Percentiles rank a stretch among this genome's conserved stretches.
These are phyloP conservation scores for Agonum fuliginosum DNA, from an alignment of 2,888 invertebrate genomes.

Conservation along the genomic window DNA sequence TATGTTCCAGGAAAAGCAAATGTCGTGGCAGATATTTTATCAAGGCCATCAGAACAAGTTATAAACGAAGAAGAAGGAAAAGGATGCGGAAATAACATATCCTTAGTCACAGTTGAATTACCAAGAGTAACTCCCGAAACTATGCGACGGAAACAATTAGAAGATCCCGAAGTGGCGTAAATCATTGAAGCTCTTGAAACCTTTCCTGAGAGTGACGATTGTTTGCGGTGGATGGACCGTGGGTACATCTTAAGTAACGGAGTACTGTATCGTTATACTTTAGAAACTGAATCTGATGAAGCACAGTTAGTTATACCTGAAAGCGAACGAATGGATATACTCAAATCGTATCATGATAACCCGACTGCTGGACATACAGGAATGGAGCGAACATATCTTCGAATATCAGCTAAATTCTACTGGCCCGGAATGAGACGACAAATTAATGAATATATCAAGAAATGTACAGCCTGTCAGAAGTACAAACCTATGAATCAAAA, in stretches of 20 bases:
- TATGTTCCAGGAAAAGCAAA: constrained; percentile 68
- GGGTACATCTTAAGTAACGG: constrained; percentile 56
- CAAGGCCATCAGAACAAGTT: too few species aligned
- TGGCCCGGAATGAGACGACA: too few species aligned
- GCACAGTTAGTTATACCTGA: constrained; percentile 62
- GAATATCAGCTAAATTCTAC: too few species aligned
- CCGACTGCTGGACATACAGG: too few species aligned
- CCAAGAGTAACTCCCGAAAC: constrained; percentile 16
- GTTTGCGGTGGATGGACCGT: constrained; percentile 27
- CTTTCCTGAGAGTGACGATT: not conserved
- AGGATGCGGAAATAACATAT: not conserved
- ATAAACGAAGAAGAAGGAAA: too few species aligned
- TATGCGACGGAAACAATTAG: constrained; percentile 50
- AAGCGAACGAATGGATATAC: constrained; percentile 61
- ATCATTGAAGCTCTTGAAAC: not conserved
- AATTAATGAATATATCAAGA: too few species aligned
- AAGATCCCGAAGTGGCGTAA: constrained; percentile 28
- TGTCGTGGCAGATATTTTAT: constrained; percentile 68
- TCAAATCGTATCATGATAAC: constrained; percentile 63
- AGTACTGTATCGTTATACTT: constrained; percentile 58
- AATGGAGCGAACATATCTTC: too few species aligned
- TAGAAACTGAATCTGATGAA: constrained; percentile 58
- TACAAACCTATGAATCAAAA: too few species aligned
- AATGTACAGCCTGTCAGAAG: too few species aligned
- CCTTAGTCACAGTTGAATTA: not conserved